Conservation (phyloP, 2,113 vertebrate genomes). For the Pavo muticus region DNA sequence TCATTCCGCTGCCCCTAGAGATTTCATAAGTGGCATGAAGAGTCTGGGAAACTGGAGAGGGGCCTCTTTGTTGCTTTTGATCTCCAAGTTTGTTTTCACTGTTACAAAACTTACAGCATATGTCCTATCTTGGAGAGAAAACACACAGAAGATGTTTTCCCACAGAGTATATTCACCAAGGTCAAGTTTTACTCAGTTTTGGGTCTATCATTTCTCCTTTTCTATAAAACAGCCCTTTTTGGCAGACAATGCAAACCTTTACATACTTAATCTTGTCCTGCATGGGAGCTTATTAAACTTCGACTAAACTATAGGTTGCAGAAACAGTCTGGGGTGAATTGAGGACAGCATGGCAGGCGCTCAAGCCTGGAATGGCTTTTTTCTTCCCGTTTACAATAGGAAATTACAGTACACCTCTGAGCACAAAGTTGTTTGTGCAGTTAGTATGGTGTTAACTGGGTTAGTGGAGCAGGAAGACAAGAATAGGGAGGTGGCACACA, state of each 20-base stretch:
- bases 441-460: neutral
- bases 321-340: neutral
- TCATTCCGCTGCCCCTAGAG: neutral
- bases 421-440: neutral
- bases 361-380: neutral
- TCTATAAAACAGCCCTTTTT: neutral
- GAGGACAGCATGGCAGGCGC: neutral
- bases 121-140: neutral
- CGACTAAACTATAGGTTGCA: neutral
- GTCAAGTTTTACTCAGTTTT: neutral
- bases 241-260: neutral
- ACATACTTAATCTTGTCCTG: neutral
- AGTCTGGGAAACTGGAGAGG: neutral
- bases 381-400: neutral
- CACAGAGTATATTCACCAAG: neutral
- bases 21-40: accelerated
- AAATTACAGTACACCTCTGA: neutral
- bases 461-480: neutral
- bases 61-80: neutral
- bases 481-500: neutral
- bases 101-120: neutral
- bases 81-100: neutral
- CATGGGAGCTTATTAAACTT: neutral
- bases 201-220: neutral
- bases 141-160: neutral